These are phyloP conservation scores for Brachionus sp. DNA, from an alignment of 1,140 invertebrate genomes.

Conservation along the genomic window DNA sequence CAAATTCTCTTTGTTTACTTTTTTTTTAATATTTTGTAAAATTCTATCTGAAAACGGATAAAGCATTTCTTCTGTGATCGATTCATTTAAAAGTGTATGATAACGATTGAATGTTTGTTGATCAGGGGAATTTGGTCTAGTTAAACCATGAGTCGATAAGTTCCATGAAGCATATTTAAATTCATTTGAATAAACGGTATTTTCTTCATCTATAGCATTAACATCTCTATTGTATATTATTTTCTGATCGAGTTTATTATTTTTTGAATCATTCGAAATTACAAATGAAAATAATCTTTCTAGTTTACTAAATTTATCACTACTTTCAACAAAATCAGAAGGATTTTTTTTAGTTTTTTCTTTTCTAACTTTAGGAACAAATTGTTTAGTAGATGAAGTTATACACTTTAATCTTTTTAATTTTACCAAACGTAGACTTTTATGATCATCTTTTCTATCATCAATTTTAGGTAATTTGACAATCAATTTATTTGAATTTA, in stretches of 20 bases:
- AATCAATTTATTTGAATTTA: background rate
- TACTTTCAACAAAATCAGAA: background rate
- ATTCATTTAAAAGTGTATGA: conserved; percentile 60
- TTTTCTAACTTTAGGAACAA: background rate
- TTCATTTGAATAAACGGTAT: background rate
- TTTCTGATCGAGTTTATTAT: background rate
- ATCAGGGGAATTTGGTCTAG: conserved; percentile 59
- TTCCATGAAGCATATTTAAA: conserved; percentile 13
- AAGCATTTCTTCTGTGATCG: conserved; percentile 55
- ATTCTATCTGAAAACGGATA: conserved; percentile 54
- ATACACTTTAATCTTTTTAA: conserved; percentile 37
- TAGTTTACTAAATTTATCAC: background rate
- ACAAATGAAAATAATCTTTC: conserved; percentile 4
- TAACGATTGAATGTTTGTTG: conserved; percentile 54
- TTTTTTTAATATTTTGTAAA: conserved; percentile 43
- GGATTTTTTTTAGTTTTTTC: background rate
- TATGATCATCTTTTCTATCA: background rate
- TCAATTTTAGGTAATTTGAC: background rate
- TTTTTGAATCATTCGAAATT: background rate
- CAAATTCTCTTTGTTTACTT: conserved; percentile 38
- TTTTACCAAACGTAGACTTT: background rate
- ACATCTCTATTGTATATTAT: background rate
- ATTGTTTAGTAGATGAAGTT: background rate
- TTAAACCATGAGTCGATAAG: conserved; percentile 2
- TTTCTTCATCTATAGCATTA: background rate